phyloP scores from a whole-genome alignment of 2,113 vertebrate species.

The Eulemur rufifrons region DNA sequence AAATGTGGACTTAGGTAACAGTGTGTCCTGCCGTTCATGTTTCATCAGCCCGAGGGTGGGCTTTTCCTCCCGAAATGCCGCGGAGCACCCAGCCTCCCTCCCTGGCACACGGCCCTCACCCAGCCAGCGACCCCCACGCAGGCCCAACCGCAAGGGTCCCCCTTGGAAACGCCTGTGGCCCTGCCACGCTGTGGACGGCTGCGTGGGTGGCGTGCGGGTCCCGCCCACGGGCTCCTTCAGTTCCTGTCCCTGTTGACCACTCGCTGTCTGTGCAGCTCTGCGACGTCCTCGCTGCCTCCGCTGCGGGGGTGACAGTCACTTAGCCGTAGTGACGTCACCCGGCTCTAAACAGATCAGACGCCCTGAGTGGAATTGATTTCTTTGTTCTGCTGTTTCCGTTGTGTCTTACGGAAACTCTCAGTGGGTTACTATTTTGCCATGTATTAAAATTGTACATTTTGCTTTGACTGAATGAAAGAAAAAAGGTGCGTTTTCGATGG shows the following conservation, averaged over 20 bases:
- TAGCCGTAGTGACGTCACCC: too few species aligned
- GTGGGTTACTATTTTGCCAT: background rate
- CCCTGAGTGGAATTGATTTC: background rate
- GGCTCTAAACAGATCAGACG: background rate
- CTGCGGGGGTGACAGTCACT: background rate
- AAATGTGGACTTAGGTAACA: background rate
- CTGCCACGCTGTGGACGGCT: too few species aligned
- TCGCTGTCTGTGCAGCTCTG: too few species aligned
- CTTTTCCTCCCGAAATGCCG: background rate
- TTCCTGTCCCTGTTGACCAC: rapidly evolving
- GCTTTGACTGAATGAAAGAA: background rate
- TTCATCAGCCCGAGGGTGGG: rapidly evolving
- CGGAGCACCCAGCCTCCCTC: too few species aligned
- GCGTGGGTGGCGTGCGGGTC: too few species aligned
- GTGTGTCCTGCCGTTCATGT: background rate
- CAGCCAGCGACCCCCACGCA: too few species aligned
- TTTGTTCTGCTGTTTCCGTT: background rate
- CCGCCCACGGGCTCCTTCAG: too few species aligned
- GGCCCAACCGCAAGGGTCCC: too few species aligned
- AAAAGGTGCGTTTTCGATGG: too few species aligned
- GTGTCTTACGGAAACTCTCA: background rate
- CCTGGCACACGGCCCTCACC: too few species aligned
- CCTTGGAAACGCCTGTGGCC: too few species aligned
- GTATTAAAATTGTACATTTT: background rate
- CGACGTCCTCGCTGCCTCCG: background rate